Evolutionary conservation across 1,140 invertebrate genomes (phyloP).

Genomic region (Oscheius sp.): DNA sequence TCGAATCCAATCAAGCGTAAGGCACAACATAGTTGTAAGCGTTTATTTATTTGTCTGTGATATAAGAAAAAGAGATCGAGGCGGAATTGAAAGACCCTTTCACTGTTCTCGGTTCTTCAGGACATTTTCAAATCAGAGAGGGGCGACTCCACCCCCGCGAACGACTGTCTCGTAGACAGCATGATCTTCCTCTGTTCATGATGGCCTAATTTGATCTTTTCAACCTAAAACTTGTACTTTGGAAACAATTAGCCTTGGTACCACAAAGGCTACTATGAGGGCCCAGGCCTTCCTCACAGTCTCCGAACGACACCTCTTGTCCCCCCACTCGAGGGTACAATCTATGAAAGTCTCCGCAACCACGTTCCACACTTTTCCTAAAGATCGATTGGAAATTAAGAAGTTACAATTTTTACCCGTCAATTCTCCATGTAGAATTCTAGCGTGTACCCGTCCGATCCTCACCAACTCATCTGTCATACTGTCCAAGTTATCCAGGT

Average conservation of each 20-base stretch:
- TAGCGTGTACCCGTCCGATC: conserved; percentile 53
- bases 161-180: not conserved
- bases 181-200: conserved; percentile 47
- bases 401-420: too few species aligned
- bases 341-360: conserved; percentile 61
- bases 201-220: conserved; percentile 59
- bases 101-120: too few species aligned
- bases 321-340: conserved; percentile 60
- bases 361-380: conserved; percentile 60
- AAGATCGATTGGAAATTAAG: too few species aligned
- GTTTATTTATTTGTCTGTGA: too few species aligned
- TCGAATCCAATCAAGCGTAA: too few species aligned
- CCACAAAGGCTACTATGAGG: conserved; percentile 58
- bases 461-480: conserved; percentile 48
- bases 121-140: too few species aligned
- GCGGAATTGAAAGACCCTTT: too few species aligned
- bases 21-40: too few species aligned
- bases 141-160: not conserved
- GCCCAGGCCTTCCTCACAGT: conserved; percentile 51
- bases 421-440: conserved; percentile 51
- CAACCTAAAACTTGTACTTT: too few species aligned
- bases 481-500: conserved; percentile 55
- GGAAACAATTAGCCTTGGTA: too few species aligned
- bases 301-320: conserved; percentile 46
- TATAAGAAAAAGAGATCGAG: too few species aligned